phyloP scores from a whole-genome alignment of 2,888 invertebrate genomes.

The Epinotia bilunana region DNA sequence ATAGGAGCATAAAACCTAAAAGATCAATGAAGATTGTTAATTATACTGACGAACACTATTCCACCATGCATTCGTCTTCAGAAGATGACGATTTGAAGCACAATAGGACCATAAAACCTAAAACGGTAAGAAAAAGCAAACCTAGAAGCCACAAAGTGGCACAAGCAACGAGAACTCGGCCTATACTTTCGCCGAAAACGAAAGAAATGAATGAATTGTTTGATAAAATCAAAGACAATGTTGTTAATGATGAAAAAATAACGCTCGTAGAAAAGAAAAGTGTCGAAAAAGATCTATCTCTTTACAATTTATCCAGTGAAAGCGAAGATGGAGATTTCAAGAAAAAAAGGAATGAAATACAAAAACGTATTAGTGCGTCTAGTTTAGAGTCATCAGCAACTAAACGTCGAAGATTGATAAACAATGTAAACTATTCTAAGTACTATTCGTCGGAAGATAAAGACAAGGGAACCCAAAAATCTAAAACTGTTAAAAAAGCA shows the following conservation, averaged over 20 bases:
- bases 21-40: neutral
- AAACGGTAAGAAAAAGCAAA: neutral
- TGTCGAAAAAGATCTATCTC: conserved; percentile 50
- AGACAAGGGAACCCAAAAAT: conserved; percentile 44
- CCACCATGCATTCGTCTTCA: neutral
- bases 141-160: neutral
- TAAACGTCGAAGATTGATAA: conserved; percentile 47
- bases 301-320: conserved; percentile 71
- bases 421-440: conserved; percentile 52
- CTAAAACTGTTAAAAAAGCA: conserved; percentile 48
- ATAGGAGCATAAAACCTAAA: neutral
- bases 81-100: neutral
- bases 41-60: neutral
- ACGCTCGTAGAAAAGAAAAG: conserved; percentile 40
- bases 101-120: neutral
- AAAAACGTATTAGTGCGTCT: conserved; percentile 55
- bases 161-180: conserved; percentile 25
- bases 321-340: conserved; percentile 72
- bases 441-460: conserved; percentile 50
- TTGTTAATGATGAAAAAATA: conserved; percentile 57
- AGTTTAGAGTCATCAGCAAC: conserved; percentile 53
- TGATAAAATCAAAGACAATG: conserved; percentile 63
- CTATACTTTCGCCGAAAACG: conserved; percentile 60
- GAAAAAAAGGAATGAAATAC: conserved; percentile 55
- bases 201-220: conserved; percentile 64